A percentile compares a stretch with the other conserved stretches of the same genome.
phyloP scores from a whole-genome alignment of 2,888 invertebrate species.

The Horisme vitalbata region DNA sequence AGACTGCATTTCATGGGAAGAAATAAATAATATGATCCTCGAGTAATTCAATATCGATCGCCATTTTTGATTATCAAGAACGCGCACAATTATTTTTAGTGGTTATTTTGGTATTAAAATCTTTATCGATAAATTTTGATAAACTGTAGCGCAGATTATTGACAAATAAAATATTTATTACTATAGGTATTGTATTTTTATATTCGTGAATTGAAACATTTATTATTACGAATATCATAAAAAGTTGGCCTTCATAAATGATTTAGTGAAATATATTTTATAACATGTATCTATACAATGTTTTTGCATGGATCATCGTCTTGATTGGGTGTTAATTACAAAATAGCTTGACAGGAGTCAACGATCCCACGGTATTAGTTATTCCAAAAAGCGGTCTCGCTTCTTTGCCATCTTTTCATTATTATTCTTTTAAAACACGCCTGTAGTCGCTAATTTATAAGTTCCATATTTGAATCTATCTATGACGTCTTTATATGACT shows the following conservation, averaged over 20 bases:
- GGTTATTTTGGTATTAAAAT: too few relatives aligned
- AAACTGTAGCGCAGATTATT: too few relatives aligned
- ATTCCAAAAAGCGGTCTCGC: slow-evolving; percentile 27
- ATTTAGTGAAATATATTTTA: slow-evolving; percentile 31
- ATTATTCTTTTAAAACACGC: too few relatives aligned
- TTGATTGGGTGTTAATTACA: slow-evolving; percentile 62
- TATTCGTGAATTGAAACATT: too few relatives aligned
- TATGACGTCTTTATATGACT: too few relatives aligned
- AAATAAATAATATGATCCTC: slow-evolving; percentile 36
- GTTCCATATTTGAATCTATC: too few relatives aligned
- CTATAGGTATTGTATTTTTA: too few relatives aligned
- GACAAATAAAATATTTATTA: too few relatives aligned
- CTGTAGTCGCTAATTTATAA: too few relatives aligned
- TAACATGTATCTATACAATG: slow-evolving; percentile 31
- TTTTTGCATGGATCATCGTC: slow-evolving; percentile 44
- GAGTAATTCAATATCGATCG: slow-evolving; percentile 52
- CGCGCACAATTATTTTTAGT: slow-evolving; percentile 30
- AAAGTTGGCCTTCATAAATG: slow-evolving; percentile 11
- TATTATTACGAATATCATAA: too few relatives aligned
- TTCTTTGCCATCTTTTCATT: too few relatives aligned
- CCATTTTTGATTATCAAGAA: slow-evolving; percentile 48
- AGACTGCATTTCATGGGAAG: slow-evolving; percentile 27
- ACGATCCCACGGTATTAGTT: slow-evolving; percentile 46
- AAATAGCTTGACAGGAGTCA: slow-evolving; percentile 57
- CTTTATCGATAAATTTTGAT: too few relatives aligned